Evolutionary conservation across 1,140 invertebrate genomes (phyloP).

Genomic region (Drosophila sproati): DNA sequence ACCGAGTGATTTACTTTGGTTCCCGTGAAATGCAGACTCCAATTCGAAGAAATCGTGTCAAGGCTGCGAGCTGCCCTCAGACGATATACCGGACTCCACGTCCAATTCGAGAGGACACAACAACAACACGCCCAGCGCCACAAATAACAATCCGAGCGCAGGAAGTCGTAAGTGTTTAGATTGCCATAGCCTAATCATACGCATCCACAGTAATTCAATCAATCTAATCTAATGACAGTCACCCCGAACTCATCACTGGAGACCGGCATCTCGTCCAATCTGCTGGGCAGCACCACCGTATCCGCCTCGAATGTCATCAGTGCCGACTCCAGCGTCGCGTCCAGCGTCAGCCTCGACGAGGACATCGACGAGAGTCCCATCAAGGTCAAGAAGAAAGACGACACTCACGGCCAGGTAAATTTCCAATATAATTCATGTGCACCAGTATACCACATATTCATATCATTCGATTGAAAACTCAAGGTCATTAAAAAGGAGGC

Average conservation of each 20-base stretch:
- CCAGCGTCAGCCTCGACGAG: conserved; percentile 83
- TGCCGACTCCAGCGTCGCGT: conserved; percentile 84
- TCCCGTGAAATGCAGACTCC: conserved; percentile 73
- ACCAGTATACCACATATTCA: too few relatives aligned
- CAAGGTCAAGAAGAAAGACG: conserved; percentile 84
- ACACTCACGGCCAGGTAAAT: conserved; percentile 70
- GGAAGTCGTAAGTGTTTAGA: conserved; percentile 76
- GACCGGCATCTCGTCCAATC: conserved; percentile 80
- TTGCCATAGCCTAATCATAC: neutral
- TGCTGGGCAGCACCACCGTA: conserved; percentile 77
- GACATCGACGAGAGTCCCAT: conserved; percentile 80
- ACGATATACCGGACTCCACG: conserved; percentile 89
- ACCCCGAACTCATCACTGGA: conserved; percentile 84
- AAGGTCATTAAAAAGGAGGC: conserved; percentile 83
- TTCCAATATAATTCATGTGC: too few relatives aligned
- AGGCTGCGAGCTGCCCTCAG: conserved; percentile 92
- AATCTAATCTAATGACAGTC: conserved; percentile 43
- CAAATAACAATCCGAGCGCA: conserved; percentile 88
- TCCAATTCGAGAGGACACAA: conserved; percentile 89
- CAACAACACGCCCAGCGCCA: conserved; percentile 90
- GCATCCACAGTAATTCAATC: neutral
- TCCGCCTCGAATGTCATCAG: conserved; percentile 82
- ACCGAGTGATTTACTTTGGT: conserved; percentile 56
- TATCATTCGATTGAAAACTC: too few relatives aligned
- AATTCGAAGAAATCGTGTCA: conserved; percentile 93